These are phyloP conservation scores for Potamarius usumacintae DNA, from an alignment of 2,113 vertebrate genomes.

Conservation along the genomic window DNA sequence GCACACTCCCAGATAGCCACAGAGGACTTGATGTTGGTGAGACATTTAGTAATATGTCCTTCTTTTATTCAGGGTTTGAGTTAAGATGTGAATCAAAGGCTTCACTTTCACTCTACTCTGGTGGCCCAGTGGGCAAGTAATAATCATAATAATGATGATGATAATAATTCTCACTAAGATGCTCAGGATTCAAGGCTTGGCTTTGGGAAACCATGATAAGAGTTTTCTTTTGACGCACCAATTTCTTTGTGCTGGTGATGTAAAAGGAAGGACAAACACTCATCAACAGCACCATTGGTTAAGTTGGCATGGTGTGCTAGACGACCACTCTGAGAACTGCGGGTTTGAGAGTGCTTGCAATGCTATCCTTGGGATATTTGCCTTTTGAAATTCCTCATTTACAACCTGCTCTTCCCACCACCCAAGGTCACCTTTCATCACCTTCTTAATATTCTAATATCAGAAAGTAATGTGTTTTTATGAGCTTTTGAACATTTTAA, in stretches of 20 bases:
- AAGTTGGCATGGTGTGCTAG: too few species aligned
- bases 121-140: not conserved
- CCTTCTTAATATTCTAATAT: not conserved
- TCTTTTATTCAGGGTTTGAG: not conserved
- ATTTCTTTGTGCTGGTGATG: not conserved
- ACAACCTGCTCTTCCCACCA: not conserved
- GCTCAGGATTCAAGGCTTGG: not conserved
- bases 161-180: too few species aligned
- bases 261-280: too few species aligned
- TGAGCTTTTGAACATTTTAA: not conserved
- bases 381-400: not conserved
- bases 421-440: not conserved
- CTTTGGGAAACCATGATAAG: not conserved
- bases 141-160: not conserved
- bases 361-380: not conserved
- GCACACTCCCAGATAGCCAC: not conserved
- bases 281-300: too few species aligned
- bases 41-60: not conserved
- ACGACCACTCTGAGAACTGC: not conserved
- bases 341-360: not conserved
- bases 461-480: not conserved
- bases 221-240: not conserved
- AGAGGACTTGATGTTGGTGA: too few species aligned
- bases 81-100: not conserved
- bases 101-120: not conserved